Base-by-base conservation (phyloP, 1,140 invertebrate genomes). In the Apis florea region DNA sequence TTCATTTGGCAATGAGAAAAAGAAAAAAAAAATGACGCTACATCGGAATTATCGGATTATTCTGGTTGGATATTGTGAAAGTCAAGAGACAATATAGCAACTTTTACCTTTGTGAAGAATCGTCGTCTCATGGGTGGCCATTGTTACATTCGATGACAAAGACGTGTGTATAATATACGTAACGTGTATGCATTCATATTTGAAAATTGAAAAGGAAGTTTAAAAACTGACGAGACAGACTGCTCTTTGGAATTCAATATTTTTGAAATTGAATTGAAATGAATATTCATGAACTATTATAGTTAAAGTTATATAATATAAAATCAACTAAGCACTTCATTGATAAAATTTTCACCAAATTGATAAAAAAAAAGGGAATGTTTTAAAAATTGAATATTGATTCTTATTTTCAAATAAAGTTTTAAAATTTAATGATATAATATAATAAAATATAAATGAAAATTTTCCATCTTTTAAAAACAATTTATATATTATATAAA, bases 91-190 rank as follows among this genome's bases (percentile, higher is more conserved):
- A 76, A 76, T 76, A 17, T 15, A 11, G 21, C 9, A 66, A 66
- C 74, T 54, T 51, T 31, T 64, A 67, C 51, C 63, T 76, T 66
- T 76, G 26, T 54, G 51, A 51, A 66, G 72, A 31, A 11, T 59
- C 54, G 54, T 74, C 31, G 58, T 74, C 47, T 63, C 72, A 51
- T 74, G n/a, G 72, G 61, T 51, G n/a, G 17, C 61, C 63, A 75
- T 75, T 75, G 73, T 75, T 26, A 26, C 71, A n/a, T 58, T 61
- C 71, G n/a, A 61, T 61, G 40, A 17, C 53, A 40, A 8, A 49
- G 40, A n/a, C 17, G 17, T 26, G 51, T 53, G 19, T 31, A 54
- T 6, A 21, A 1, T 61, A 12, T 24, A 61, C n/a, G 6, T n/a
- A 58, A 58, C 56, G 5, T 58, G 4, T 58, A 53, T 13, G 11